These are phyloP conservation scores for Mesocentrotus franciscanus DNA, from an alignment of 53 echinoderm and acorn worm genomes.

Conservation along the genomic window DNA sequence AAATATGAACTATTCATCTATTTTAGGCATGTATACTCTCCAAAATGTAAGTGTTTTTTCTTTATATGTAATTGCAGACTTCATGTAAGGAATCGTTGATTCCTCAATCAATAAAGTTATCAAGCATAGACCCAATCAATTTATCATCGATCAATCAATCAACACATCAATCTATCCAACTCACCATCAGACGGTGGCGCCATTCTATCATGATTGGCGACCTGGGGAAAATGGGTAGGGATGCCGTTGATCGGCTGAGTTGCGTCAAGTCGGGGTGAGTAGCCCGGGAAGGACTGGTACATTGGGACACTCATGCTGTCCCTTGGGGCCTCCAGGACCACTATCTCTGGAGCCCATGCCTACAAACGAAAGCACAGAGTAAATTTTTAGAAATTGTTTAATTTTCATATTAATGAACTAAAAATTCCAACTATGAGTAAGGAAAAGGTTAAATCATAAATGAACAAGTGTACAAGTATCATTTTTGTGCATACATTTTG, in stretches of 20 bases:
- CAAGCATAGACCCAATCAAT: neutral
- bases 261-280: slow-evolving; percentile 53
- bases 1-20: neutral
- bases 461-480: too few relatives aligned
- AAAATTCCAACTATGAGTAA: neutral
- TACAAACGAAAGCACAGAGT: neutral
- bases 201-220: slow-evolving; percentile 77
- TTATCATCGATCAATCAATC: neutral
- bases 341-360: slow-evolving; percentile 66
- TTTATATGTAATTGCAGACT: neutral
- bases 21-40: neutral
- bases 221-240: slow-evolving; percentile 57
- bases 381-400: neutral
- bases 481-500: too few relatives aligned
- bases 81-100: neutral
- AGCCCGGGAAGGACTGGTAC: slow-evolving; percentile 48
- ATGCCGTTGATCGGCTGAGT: slow-evolving; percentile 65
- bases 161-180: neutral
- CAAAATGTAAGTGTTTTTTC: neutral
- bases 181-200: slow-evolving; percentile 65
- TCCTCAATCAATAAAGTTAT: neutral
- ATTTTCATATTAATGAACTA: neutral
- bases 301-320: neutral
- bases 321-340: slow-evolving; percentile 8
- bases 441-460: too few relatives aligned